Evolutionary conservation across 2,888 invertebrate species (phyloP).

Genomic region (Catocala sponsa): DNA sequence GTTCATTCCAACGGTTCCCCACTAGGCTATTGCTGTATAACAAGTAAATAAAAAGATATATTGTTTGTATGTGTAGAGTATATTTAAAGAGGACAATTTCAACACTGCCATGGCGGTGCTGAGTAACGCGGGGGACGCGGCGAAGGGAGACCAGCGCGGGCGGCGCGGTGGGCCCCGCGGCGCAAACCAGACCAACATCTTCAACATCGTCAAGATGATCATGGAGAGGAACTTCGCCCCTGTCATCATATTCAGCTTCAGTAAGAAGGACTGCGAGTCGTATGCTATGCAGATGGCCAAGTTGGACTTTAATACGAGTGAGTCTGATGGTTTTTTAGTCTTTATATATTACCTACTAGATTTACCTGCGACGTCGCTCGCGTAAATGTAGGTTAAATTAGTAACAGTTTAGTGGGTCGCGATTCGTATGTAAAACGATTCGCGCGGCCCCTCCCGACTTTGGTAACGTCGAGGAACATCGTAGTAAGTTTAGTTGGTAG

Average conservation of each 20-base stretch:
- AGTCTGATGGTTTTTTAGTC: conserved; percentile 43
- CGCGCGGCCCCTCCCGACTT: too few species aligned
- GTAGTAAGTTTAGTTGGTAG: too few species aligned
- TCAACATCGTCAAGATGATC: conserved; percentile 99
- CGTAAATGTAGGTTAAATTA: too few species aligned
- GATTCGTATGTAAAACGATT: too few species aligned
- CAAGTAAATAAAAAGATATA: too few species aligned
- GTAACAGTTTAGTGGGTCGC: too few species aligned
- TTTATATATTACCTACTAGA: too few species aligned
- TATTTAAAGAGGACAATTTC: conserved; percentile 99
- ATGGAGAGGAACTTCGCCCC: conserved; percentile 99
- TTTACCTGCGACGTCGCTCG: too few species aligned
- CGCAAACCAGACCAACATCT: conserved; percentile 94
- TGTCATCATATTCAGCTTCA: conserved; percentile 99
- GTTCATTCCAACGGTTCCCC: too few species aligned
- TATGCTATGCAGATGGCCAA: conserved; percentile 99
- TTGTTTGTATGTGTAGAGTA: conserved; percentile 87
- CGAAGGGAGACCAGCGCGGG: conserved; percentile 93
- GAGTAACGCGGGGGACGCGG: conserved; percentile 93
- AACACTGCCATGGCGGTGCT: conserved; percentile 98
- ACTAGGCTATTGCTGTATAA: too few species aligned
- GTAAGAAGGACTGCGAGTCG: conserved; percentile 98
- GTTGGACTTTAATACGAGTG: conserved; percentile 97
- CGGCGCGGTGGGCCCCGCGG: conserved; percentile 91
- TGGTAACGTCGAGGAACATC: too few species aligned